phyloP scores from a whole-genome alignment of 2,113 vertebrate genomes.

The Epinephelus moara region DNA sequence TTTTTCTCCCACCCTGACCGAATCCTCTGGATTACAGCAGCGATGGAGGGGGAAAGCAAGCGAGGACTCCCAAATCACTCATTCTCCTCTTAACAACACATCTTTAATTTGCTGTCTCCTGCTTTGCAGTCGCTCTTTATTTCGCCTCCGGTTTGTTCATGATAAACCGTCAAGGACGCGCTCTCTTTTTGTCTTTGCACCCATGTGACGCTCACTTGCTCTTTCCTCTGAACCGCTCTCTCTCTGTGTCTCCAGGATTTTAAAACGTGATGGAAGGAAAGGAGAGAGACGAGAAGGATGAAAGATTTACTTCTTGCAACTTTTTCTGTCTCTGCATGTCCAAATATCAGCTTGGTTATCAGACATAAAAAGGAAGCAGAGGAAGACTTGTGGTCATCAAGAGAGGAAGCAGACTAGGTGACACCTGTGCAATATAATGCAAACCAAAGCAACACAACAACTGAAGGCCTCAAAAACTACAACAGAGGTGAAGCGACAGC shows the following conservation, averaged over 20 bases:
- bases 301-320: no score
- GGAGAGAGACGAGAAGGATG: not conserved
- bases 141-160: not conserved
- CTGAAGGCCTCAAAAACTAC: constrained; percentile 6
- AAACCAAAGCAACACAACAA: not conserved
- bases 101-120: not conserved
- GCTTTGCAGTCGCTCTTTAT: not conserved
- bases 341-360: not conserved
- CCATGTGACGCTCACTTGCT: not conserved
- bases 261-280: not conserved
- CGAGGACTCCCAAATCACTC: not conserved
- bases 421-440: not conserved
- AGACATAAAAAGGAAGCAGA: not conserved
- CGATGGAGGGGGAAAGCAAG: not conserved
- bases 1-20: not conserved
- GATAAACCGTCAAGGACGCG: not conserved
- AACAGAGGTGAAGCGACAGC: not conserved
- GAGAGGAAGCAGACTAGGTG: not conserved
- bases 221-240: constrained; percentile 69
- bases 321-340: not conserved
- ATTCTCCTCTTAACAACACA: not conserved
- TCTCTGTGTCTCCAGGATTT: not conserved
- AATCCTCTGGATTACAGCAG: constrained; percentile 44
- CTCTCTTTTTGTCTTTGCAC: not conserved
- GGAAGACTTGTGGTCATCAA: not conserved